A percentile compares a stretch with the other conserved stretches of the same genome.
These are phyloP conservation scores for Apis dorsata DNA, from an alignment of 1,140 invertebrate species.

Conservation along the genomic window DNA sequence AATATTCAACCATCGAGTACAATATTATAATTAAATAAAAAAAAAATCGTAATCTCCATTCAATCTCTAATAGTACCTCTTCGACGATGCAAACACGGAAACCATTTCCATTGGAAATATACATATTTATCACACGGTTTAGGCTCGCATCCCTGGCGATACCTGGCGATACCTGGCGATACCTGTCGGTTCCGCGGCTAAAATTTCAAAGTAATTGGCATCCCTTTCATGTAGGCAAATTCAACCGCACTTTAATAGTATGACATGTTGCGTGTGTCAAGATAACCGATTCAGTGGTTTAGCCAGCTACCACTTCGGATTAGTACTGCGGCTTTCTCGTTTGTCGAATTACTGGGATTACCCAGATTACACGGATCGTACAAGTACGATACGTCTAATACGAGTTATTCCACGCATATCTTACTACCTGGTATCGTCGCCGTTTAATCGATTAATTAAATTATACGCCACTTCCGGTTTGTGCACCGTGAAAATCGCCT, in stretches of 20 bases:
- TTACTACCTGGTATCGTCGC: slow-evolving; percentile 23
- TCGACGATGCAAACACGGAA: neutral
- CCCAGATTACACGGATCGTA: slow-evolving; percentile 50
- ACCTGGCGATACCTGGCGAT: slow-evolving; percentile 3
- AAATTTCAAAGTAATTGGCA: slow-evolving; percentile 46
- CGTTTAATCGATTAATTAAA: slow-evolving; percentile 51
- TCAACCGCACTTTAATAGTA: slow-evolving; percentile 49
- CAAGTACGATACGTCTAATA: slow-evolving; percentile 52
- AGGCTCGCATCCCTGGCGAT: neutral
- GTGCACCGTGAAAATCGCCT: neutral
- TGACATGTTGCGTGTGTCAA: slow-evolving; percentile 52
- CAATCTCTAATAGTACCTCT: neutral
- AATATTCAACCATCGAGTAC: neutral
- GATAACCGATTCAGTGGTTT: slow-evolving; percentile 53
- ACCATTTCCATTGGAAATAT: neutral
- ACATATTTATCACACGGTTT: slow-evolving; percentile 14
- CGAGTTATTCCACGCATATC: slow-evolving; percentile 51
- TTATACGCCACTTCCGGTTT: neutral
- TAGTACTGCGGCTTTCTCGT: slow-evolving; percentile 50
- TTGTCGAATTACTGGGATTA: slow-evolving; percentile 52
- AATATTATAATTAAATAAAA: neutral
- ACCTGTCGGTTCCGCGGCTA: neutral
- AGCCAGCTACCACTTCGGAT: slow-evolving; percentile 48
- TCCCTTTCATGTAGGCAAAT: slow-evolving; percentile 42
- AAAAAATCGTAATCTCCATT: neutral